A percentile compares a stretch with the other conserved stretches of the same genome.
These are phyloP conservation scores for Clarias magur DNA, from an alignment of 2,113 vertebrate genomes.

Conservation along the genomic window DNA sequence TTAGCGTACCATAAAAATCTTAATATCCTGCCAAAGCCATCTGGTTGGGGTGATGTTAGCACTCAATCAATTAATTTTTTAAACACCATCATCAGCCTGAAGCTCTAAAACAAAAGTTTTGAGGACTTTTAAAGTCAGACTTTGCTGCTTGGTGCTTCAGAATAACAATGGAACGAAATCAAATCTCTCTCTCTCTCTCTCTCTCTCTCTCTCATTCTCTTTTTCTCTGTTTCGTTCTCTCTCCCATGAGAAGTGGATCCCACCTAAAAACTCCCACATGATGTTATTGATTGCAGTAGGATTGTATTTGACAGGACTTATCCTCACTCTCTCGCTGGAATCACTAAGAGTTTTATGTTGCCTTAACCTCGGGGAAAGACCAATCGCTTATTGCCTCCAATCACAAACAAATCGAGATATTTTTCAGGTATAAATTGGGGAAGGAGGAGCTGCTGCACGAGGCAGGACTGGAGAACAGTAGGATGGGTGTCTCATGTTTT, in stretches of 20 bases:
- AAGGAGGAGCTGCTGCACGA: not conserved
- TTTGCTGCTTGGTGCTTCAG: slow-evolving; percentile 11
- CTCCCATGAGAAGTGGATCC: slow-evolving; percentile 52
- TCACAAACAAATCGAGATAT: slow-evolving; percentile 4
- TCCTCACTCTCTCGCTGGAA: slow-evolving; percentile 63
- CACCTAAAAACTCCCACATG: slow-evolving; percentile 40
- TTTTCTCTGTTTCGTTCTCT: slow-evolving; percentile 41
- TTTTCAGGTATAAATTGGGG: not conserved
- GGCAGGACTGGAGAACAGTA: not conserved
- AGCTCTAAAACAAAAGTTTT: slow-evolving; percentile 17
- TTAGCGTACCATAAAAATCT: slow-evolving; percentile 41
- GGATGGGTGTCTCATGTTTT: no score
- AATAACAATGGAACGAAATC: slow-evolving; percentile 23
- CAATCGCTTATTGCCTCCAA: slow-evolving; percentile 49
- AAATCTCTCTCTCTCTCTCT: slow-evolving; percentile 14
- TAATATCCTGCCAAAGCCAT: slow-evolving; percentile 43
- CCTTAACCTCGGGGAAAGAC: slow-evolving; percentile 55
- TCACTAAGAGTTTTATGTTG: slow-evolving; percentile 60
- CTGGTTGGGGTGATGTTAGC: slow-evolving; percentile 38
- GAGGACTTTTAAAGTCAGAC: slow-evolving; percentile 4
- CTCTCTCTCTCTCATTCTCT: slow-evolving; percentile 39
- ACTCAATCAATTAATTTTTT: slow-evolving; percentile 44
- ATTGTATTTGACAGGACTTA: slow-evolving; percentile 71
- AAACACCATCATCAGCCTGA: slow-evolving; percentile 26
- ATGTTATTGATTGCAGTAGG: slow-evolving; percentile 70